Evolutionary conservation across 2,113 vertebrate species (phyloP), one percentile per base, ranked within the genome.

Genomic region (Datnioides undecimradiatus): DNA sequence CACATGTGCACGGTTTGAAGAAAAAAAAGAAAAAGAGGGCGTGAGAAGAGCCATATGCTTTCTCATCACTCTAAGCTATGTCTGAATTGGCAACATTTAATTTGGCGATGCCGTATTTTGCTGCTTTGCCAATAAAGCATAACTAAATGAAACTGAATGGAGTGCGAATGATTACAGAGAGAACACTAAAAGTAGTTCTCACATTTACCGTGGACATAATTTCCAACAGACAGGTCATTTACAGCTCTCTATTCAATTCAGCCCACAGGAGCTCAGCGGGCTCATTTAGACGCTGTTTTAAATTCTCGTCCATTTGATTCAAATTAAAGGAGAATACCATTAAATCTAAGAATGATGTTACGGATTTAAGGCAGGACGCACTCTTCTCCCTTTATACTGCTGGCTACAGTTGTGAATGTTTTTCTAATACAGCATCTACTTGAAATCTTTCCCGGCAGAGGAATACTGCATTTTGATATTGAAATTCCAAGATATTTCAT

Each of bases 191-290:
- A 83, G 81, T 57, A 77, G 58, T 87, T 87, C 76, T 73, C 82
- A 79, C 79, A 57, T 91, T 90, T 88, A 90, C 73, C 77, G 66
- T 80, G 79, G 64, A 75, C 76, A 88, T 88, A 36, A 85, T 88
- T 92, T 90, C 74, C 57, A 74, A 9, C 69, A 76, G 86, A 88
- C 79, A 79, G 82, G 82, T 86, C 87, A 87, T 83, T 87, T 91
- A 80, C 40, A 31, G 78, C 78, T 76, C 66, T 79, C 46, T 62
- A 23, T 82, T 82, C 64, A 57, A 48, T 54, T 66, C 43, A 54
- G 63, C 74, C 60, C 72, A 70, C 63, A 59, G 59, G 48, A 75
- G 78, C 78, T 67, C 76, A 41, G 62, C 21, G 7, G 67, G 60
- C 76, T 83, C 71, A 84, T 88, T 90, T 51, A 79, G 46, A 65